These are phyloP conservation scores for Peromyscus attwateri DNA, from an alignment of 2,797 vertebrate genomes.

Conservation along the genomic window DNA sequence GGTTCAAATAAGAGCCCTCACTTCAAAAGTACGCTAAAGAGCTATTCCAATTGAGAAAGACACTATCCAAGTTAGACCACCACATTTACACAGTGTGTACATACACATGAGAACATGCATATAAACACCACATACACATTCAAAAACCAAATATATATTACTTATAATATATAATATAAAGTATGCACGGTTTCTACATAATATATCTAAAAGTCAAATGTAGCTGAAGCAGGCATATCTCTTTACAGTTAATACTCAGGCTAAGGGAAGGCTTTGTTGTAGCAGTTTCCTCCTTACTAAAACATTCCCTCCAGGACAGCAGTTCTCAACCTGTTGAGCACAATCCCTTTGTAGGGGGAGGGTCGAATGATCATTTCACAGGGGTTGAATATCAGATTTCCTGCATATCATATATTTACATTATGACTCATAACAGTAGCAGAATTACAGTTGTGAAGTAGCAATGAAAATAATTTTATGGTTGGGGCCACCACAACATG, in stretches of 20 bases:
- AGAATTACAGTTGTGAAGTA: not conserved
- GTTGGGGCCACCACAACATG: no score
- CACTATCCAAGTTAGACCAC: accelerated
- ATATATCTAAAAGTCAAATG: not conserved
- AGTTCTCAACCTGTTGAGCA: not conserved
- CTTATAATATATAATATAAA: not conserved
- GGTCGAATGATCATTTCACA: not conserved
- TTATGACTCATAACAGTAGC: not conserved
- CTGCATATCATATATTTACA: not conserved
- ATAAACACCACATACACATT: not conserved
- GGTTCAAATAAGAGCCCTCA: not conserved
- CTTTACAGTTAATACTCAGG: not conserved
- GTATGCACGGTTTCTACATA: not conserved
- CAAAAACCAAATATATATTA: not conserved
- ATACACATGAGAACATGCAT: not conserved
- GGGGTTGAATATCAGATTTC: not conserved
- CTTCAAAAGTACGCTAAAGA: not conserved
- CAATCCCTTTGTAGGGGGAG: not conserved
- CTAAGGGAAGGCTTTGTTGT: not conserved
- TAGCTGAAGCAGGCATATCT: not conserved
- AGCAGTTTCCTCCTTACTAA: not conserved
- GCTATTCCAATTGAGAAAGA: not conserved
- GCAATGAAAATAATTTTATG: not conserved
- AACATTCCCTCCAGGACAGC: not conserved
- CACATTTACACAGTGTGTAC: not conserved